phyloP scores from a whole-genome alignment of 1,140 invertebrate species.

The Lasioglossum baleicum region DNA sequence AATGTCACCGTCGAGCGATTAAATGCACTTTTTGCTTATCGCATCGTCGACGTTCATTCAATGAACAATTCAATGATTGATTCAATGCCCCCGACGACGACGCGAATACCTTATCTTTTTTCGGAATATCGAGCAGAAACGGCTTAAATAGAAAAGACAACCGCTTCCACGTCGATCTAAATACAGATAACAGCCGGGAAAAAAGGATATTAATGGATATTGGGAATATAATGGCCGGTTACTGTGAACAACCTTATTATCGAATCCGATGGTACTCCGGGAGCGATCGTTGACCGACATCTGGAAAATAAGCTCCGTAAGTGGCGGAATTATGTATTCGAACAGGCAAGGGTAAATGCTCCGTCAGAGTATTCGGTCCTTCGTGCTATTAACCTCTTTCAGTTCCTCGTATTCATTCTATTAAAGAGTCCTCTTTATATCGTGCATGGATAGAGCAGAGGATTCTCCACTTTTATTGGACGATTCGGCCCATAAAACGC shows the following conservation, averaged over 20 bases:
- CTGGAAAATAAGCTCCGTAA: constrained; percentile 11
- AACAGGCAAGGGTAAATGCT: constrained; percentile 16
- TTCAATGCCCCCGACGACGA: background rate
- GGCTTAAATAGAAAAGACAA: background rate
- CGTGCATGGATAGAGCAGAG: background rate
- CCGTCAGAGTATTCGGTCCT: constrained; percentile 15
- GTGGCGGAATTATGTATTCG: constrained; percentile 1
- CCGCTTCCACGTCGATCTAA: background rate
- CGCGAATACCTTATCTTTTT: constrained; percentile 2
- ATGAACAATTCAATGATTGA: too few species aligned
- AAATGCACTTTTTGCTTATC: background rate
- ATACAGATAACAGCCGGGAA: background rate
- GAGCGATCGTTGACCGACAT: constrained; percentile 38
- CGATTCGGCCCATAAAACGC: constrained; percentile 19
- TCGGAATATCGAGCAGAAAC: background rate
- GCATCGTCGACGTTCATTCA: background rate
- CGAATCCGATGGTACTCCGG: constrained; percentile 15
- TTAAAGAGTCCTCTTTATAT: constrained; percentile 5
- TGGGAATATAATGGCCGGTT: constrained; percentile 4
- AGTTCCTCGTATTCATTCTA: constrained; percentile 13
- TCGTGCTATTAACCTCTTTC: constrained; percentile 40
- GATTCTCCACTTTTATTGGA: background rate
- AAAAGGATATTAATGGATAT: background rate
- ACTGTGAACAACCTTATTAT: constrained; percentile 12
- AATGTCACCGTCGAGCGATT: background rate